These are phyloP conservation scores for Hemiprocne comata DNA, from an alignment of 2,113 vertebrate species.

Conservation along the genomic window DNA sequence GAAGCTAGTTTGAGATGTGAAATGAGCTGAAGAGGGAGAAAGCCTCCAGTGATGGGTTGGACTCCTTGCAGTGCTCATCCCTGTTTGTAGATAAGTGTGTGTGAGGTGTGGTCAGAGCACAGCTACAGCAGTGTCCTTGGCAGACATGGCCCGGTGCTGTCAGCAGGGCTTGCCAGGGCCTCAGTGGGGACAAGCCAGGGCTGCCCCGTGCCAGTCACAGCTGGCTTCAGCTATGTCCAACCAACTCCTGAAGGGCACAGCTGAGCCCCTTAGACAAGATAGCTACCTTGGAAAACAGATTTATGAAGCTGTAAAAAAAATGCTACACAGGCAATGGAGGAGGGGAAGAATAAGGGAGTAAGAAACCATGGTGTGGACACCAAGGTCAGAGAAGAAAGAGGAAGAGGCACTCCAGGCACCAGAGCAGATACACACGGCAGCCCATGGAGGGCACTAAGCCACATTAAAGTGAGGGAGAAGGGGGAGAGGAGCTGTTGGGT, in stretches of 20 bases:
- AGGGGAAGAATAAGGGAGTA: not conserved
- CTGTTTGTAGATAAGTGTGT: no score
- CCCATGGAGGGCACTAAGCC: not conserved
- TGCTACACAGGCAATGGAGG: not conserved
- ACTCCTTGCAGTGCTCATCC: not conserved
- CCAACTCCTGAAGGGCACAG: fast-evolving
- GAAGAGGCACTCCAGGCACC: not conserved
- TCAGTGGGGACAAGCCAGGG: not conserved
- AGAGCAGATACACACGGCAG: not conserved
- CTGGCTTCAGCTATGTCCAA: not conserved
- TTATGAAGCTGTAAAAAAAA: not conserved
- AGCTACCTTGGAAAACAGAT: not conserved
- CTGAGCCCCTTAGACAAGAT: fast-evolving
- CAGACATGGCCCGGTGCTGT: fast-evolving
- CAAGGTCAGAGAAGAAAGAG: not conserved
- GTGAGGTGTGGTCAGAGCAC: not conserved
- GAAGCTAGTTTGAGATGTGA: not conserved
- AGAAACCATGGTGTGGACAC: not conserved
- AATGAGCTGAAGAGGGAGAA: not conserved
- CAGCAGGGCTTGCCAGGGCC: no score
- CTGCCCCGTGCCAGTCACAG: fast-evolving
- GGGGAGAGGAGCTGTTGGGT: not conserved
- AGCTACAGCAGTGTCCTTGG: no score
- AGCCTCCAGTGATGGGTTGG: not conserved
- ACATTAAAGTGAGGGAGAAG: not conserved